Percentiles rank a stretch among this genome's conserved stretches.
Evolutionary conservation across 2,888 invertebrate species (phyloP).

Genomic region (Pseudococcus longispinus): DNA sequence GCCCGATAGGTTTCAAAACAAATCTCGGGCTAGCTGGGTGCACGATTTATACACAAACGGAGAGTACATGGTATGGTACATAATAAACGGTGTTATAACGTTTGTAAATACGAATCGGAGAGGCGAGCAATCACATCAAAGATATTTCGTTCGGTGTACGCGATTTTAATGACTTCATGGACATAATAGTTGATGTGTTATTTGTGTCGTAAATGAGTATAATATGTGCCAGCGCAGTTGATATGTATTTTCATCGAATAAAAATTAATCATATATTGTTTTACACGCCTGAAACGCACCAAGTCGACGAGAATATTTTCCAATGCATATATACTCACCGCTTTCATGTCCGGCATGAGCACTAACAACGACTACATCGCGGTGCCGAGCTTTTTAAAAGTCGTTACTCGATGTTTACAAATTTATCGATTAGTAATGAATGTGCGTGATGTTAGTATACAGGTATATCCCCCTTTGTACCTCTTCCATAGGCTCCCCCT

Average conservation of each 20-base stretch:
- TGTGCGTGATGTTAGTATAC: slow-evolving; percentile 17
- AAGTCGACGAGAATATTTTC: too few relatives aligned
- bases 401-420: slow-evolving; percentile 19
- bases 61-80: not conserved
- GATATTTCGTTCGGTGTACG: not conserved
- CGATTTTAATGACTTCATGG: slow-evolving; percentile 28
- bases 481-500: too few relatives aligned
- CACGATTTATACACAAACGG: not conserved
- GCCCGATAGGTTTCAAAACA: not conserved
- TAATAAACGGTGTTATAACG: not conserved
- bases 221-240: not conserved
- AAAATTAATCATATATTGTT: slow-evolving; percentile 26
- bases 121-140: not conserved
- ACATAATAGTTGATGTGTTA: slow-evolving; percentile 22
- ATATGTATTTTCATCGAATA: not conserved
- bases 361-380: not conserved
- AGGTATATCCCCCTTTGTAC: not conserved
- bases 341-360: not conserved
- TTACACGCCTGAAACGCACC: not conserved
- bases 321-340: too few relatives aligned
- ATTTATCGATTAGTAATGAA: slow-evolving; percentile 37
- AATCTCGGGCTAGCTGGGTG: not conserved
- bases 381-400: not conserved
- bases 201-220: not conserved
- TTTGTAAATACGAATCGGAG: not conserved